Evolutionary conservation across 2,113 vertebrate species (phyloP).

Genomic region (Pardalotus punctatus): DNA sequence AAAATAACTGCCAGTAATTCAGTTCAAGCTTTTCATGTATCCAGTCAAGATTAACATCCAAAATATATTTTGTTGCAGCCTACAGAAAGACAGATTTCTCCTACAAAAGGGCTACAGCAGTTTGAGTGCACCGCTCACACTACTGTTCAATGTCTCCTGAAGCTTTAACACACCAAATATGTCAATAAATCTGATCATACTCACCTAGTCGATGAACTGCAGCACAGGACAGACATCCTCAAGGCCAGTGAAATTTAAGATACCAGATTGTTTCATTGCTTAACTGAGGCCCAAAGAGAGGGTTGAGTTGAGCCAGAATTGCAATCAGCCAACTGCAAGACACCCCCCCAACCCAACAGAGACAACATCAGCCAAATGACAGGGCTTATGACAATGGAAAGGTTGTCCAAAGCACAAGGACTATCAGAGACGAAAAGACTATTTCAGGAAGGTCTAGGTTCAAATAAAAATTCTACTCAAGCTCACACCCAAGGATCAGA

Average conservation of each 20-base stretch:
- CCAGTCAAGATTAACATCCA: background rate
- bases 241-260: conserved; percentile 86
- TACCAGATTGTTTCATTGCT: conserved; percentile 89
- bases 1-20: background rate
- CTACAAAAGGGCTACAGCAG: background rate
- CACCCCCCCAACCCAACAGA: conserved; percentile 34
- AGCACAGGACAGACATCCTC: conserved; percentile 23
- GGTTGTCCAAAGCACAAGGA: background rate
- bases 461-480: background rate
- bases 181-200: background rate
- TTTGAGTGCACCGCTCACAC: background rate
- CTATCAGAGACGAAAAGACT: background rate
- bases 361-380: conserved; percentile 7
- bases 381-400: background rate
- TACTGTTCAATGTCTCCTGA: background rate
- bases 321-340: conserved; percentile 94
- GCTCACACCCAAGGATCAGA: background rate
- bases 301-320: conserved; percentile 94
- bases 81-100: background rate
- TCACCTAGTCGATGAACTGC: conserved; percentile 60
- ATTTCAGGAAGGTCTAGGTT: background rate
- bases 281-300: conserved; percentile 90
- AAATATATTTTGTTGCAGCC: background rate
- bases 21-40: background rate
- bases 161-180: background rate